Conservation (phyloP, 2,113 vertebrate genomes). For the Osmerus mordax region DNA sequence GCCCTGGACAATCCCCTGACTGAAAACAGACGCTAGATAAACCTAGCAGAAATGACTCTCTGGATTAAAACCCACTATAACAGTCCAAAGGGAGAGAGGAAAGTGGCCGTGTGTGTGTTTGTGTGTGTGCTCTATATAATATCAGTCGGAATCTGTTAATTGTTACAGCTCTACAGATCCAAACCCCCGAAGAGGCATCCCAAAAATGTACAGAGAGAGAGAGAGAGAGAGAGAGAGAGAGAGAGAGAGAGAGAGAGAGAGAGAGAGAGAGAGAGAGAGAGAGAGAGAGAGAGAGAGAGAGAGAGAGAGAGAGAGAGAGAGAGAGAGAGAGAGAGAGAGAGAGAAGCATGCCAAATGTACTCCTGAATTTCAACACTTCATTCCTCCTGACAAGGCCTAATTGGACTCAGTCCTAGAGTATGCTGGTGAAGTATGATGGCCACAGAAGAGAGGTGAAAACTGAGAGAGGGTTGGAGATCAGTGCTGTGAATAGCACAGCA, state of each 20-base stretch:
- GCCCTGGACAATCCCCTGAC: too few species aligned
- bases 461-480: not conserved
- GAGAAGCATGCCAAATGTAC: not conserved
- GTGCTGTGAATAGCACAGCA: conserved; percentile 1
- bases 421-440: not conserved
- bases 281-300: too few species aligned
- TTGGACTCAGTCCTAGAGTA: not conserved
- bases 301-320: too few species aligned
- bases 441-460: not conserved
- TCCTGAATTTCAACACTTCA: not conserved
- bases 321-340: too few species aligned
- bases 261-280: not conserved
- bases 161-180: conserved; percentile 12
- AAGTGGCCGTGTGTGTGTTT: not conserved
- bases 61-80: conserved; percentile 1
- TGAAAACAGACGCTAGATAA: not conserved
- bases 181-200: not conserved
- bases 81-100: not conserved
- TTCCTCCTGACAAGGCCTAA: not conserved
- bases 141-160: conserved; percentile 14
- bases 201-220: conserved; percentile 7
- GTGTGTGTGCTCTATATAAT: conserved; percentile 6
- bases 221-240: too few species aligned
- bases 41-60: not conserved
- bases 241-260: not conserved